Conservation (phyloP, 2,888 invertebrate genomes). For the Platynereis dumerilii region DNA sequence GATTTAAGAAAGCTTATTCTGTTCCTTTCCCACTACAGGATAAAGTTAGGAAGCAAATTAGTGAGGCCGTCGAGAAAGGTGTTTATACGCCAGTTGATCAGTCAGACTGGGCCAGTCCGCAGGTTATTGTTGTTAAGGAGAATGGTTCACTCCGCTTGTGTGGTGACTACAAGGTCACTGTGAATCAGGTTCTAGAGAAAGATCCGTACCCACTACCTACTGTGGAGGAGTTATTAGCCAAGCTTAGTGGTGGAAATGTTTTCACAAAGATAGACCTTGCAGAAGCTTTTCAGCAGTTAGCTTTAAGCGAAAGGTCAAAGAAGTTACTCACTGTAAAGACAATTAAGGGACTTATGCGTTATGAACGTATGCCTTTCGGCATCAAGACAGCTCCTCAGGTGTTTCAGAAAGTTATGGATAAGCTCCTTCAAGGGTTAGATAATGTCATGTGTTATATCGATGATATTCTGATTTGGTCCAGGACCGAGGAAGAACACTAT, state of each 20-base stretch:
- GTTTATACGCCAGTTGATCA: neutral
- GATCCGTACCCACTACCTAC: slow-evolving; percentile 4
- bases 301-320: neutral
- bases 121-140: neutral
- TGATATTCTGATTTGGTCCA: neutral
- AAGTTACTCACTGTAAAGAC: slow-evolving; percentile 7
- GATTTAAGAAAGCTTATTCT: neutral
- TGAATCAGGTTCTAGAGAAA: slow-evolving; percentile 3
- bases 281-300: slow-evolving; percentile 1
- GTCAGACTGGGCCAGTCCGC: neutral
- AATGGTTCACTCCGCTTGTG: neutral
- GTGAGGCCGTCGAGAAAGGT: neutral
- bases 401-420: slow-evolving; percentile 1
- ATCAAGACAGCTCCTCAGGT: neutral
- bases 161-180: slow-evolving; percentile 10
- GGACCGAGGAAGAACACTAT: neutral
- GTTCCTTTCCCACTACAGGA: neutral
- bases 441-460: neutral
- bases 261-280: slow-evolving; percentile 13
- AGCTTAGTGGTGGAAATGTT: neutral
- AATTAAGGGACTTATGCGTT: neutral
- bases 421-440: neutral
- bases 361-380: slow-evolving; percentile 4
- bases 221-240: slow-evolving; percentile 10
- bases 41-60: neutral